Conservation (phyloP, 2,888 invertebrate species). For the Morpho achilles region DNA sequence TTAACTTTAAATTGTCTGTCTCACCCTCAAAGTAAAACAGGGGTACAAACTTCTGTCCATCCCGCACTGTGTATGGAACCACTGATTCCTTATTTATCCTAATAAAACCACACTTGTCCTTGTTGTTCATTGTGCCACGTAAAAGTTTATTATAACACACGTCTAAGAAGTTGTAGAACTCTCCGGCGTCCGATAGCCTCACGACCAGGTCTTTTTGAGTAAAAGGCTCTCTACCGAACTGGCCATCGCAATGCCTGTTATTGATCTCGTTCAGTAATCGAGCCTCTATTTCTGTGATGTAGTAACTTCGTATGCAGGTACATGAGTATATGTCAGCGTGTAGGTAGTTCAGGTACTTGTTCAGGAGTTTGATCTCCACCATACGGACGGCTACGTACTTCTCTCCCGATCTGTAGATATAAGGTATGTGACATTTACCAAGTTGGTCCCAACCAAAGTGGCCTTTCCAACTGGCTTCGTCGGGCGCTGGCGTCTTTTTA, state of each 20-base stretch:
- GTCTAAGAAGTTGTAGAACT: slow-evolving; percentile 94
- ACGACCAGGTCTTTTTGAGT: slow-evolving; percentile 94
- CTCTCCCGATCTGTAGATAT: slow-evolving; percentile 89
- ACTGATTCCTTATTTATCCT: slow-evolving; percentile 95
- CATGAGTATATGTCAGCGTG: slow-evolving; percentile 95
- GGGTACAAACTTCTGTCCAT: slow-evolving; percentile 92
- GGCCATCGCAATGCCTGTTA: slow-evolving; percentile 92
- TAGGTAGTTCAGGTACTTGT: slow-evolving; percentile 92
- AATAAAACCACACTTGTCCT: slow-evolving; percentile 94
- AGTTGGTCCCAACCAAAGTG: slow-evolving; percentile 95
- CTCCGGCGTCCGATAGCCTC: slow-evolving; percentile 90
- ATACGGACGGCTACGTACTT: slow-evolving; percentile 96
- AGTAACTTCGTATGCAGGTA: slow-evolving; percentile 94
- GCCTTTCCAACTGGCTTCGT: slow-evolving; percentile 88
- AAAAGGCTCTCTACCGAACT: slow-evolving; percentile 93
- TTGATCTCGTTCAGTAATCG: slow-evolving; percentile 95
- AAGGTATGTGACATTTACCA: slow-evolving; percentile 92
- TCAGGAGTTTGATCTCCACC: slow-evolving; percentile 93
- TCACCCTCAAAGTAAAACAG: slow-evolving; percentile 93
- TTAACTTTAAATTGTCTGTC: slow-evolving; percentile 93
- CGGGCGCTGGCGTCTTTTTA: slow-evolving; percentile 73
- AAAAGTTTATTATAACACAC: slow-evolving; percentile 92
- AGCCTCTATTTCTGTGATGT: slow-evolving; percentile 94
- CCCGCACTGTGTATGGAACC: slow-evolving; percentile 93
- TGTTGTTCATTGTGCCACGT: slow-evolving; percentile 83